A percentile compares a stretch with the other conserved stretches of the same genome.
Conservation (phyloP, 2,888 invertebrate genomes). For the Apodemia hepburni region DNA sequence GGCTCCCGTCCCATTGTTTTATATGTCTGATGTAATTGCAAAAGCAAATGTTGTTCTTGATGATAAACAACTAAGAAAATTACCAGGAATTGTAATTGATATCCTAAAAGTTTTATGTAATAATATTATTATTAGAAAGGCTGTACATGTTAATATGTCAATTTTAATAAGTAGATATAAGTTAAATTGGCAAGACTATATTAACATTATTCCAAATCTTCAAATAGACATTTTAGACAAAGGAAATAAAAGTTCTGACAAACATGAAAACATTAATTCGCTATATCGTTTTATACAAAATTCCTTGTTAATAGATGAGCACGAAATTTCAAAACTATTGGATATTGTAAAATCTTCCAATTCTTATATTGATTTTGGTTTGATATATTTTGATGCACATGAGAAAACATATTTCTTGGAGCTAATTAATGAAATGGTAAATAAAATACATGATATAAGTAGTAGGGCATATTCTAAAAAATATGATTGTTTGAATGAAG, state of each 20-base stretch:
- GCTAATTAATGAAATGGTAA: slow-evolving; percentile 42
- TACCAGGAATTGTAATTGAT: slow-evolving; percentile 38
- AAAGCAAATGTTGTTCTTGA: slow-evolving; percentile 32
- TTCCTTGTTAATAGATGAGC: slow-evolving; percentile 32
- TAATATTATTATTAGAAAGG: slow-evolving; percentile 54
- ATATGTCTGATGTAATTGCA: slow-evolving; percentile 48
- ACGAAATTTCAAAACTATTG: slow-evolving; percentile 39
- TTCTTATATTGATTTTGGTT: slow-evolving; percentile 44
- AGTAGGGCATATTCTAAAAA: slow-evolving; percentile 56
- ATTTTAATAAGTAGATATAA: slow-evolving; percentile 47
- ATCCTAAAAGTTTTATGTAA: slow-evolving; percentile 59
- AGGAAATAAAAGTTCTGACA: background rate
- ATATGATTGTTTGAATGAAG: slow-evolving; percentile 46
- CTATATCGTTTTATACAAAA: slow-evolving; percentile 35
- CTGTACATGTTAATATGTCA: slow-evolving; percentile 48
- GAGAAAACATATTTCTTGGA: slow-evolving; percentile 38
- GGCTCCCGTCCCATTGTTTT: slow-evolving; percentile 61
- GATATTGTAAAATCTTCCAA: slow-evolving; percentile 38
- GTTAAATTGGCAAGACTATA: slow-evolving; percentile 45
- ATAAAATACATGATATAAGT: slow-evolving; percentile 42
- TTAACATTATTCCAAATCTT: slow-evolving; percentile 41
- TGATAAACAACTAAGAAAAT: slow-evolving; percentile 28
- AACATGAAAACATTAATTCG: slow-evolving; percentile 34
- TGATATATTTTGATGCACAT: slow-evolving; percentile 46
- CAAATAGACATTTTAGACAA: slow-evolving; percentile 35